phyloP scores from a whole-genome alignment of 2,797 vertebrate species.

The Oreochromis grahami region DNA sequence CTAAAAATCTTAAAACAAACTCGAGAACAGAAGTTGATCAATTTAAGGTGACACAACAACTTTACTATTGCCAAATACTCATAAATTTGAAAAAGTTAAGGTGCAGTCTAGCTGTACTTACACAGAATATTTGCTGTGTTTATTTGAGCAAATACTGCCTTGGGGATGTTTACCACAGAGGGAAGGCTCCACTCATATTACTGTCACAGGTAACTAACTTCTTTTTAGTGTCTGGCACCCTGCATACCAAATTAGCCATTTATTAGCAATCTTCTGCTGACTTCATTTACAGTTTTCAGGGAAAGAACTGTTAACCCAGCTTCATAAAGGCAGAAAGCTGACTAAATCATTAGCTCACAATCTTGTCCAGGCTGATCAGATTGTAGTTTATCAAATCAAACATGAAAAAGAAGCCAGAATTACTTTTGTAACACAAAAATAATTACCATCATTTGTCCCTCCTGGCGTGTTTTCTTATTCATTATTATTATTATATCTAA shows the following conservation, averaged over 20 bases:
- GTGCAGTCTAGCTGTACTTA: neutral
- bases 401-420: neutral
- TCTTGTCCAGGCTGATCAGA: neutral
- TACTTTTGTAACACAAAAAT: neutral
- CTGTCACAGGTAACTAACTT: neutral
- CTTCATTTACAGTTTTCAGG: neutral
- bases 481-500: neutral
- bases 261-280: neutral
- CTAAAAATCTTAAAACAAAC: constrained; percentile 4
- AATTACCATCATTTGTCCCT: neutral
- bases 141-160: constrained; percentile 1
- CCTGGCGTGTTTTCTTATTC: neutral
- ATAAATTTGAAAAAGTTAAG: neutral
- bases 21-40: neutral
- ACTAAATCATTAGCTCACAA: neutral
- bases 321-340: neutral
- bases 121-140: neutral
- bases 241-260: neutral
- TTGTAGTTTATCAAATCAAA: neutral
- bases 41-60: neutral
- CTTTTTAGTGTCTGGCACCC: neutral
- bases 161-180: neutral
- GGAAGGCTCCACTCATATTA: neutral
- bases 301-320: neutral
- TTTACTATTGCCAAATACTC: neutral